Evolutionary conservation across 1,140 invertebrate species (phyloP), one percentile per base, ranked within the genome.

Genomic region (Luehdorfia chinensis): DNA sequence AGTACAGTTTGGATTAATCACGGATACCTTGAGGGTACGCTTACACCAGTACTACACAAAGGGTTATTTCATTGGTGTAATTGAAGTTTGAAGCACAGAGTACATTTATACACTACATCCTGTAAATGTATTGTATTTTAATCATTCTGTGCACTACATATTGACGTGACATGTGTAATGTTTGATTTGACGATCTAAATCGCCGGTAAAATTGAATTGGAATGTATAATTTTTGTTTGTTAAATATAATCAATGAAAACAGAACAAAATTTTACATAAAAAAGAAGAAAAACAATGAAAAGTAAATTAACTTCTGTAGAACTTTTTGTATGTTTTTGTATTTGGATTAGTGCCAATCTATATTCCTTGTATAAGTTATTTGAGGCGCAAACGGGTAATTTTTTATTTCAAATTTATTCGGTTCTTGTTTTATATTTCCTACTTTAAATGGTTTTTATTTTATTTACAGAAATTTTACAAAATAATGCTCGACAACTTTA

Each of bases 271-370:
- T 49, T 32, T 12, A 16, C 27, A 7, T 41, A 21, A 13, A 34
- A 50, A 50, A 50, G 16, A 36, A 4, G 15, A 41, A 45, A 27
- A 28, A 59, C 50, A 60, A 77, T 78, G 71, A 68, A 69, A 55
- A 52, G 21, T 19, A 64, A 55, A 41, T 36, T 77, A 50, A 52
- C 33, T 50, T 45, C 16, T 19, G 15, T 60, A 27, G 84, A 87
- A 55, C 49, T 75, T 14, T 56, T 43, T 47, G 9, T 72, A 19
- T 80, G 74, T 61, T 76, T 84, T 55, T 48, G 47, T 59, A 49
- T 75, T 37, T 87, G 85, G 85, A 75, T 59, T 45, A 60, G 44
- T 27, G 70, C 74, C n/a, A 84, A 76, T 66, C 39, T 78, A 25
- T 85, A 64, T 51, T 76, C 75, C 19, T 47, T 87, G 8, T 76